phyloP scores from a whole-genome alignment of 2,888 invertebrate genomes.

The Lypha dubia region DNA sequence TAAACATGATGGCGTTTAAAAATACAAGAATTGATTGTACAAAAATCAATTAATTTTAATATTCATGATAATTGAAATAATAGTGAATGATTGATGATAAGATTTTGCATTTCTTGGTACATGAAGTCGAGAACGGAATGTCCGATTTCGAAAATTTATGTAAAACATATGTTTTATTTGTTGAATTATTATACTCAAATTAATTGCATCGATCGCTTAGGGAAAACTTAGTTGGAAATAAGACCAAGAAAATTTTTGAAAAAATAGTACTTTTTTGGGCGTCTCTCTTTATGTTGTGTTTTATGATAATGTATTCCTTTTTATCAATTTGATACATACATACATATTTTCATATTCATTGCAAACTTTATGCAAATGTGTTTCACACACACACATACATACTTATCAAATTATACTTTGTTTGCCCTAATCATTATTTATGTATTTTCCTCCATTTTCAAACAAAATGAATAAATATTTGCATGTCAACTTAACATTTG shows the following conservation, averaged over 20 bases:
- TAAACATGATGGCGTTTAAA: background rate
- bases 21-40: background rate
- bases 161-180: too few relatives aligned
- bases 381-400: background rate
- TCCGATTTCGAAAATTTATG: too few relatives aligned
- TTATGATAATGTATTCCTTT: too few relatives aligned
- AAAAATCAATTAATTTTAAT: background rate
- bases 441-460: background rate
- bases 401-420: background rate
- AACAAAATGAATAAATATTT: constrained; percentile 62
- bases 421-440: constrained; percentile 28
- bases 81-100: background rate
- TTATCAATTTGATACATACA: too few relatives aligned
- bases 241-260: too few relatives aligned
- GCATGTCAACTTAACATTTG: constrained; percentile 68
- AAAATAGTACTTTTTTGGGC: too few relatives aligned
- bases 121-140: background rate
- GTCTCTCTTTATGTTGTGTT: too few relatives aligned
- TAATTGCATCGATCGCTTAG: too few relatives aligned
- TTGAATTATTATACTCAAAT: too few relatives aligned
- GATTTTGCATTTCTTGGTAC: too few relatives aligned
- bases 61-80: background rate
- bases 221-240: too few relatives aligned
- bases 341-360: too few relatives aligned
- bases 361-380: background rate